Evolutionary conservation across 1,140 invertebrate genomes (phyloP), one percentile per base, ranked within the genome.

Genomic region (Nylanderia fulva): DNA sequence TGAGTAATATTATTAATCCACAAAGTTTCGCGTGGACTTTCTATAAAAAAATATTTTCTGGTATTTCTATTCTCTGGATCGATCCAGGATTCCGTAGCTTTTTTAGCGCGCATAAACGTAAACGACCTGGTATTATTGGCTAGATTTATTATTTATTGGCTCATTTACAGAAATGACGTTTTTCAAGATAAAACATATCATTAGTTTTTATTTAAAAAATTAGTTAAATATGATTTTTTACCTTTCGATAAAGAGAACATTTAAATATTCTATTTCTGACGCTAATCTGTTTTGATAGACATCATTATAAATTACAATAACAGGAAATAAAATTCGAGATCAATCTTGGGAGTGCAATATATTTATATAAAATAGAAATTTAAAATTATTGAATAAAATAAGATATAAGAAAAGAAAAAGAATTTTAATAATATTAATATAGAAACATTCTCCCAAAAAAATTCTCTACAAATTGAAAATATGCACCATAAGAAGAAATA

Each of bases 41-140:
- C 1, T 82, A 71, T 82, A 36, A 11, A 56, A 71, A 82, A 82
- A 82, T 39, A 71, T 71, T 58, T 82, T 66, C 13, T 45, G 27
- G 0, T 33, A 48, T 15, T 29, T n/a, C 24, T 63, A 18, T 54
- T 33, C 42, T 11, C 9, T 15, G 48, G 45, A 21, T 80, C 18
- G 27, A 80, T 80, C 48, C 48, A 27, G 42, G 27, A n/a, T 48
- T 33, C 45, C 9, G 39, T 71, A 82, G 77, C 60, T 82, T 45
- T 71, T 80, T 27, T 36, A 56, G 21, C 36, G 24, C 18, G 18
- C 64, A 69, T 39, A 69, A 68, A 21, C 66, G 8, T 15, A 54
- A 80, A 18, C 52, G 27, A 36, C 13, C 18, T 56, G 63, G 11
- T 24, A 80, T 80, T 80, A 80, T 71, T 36, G 64, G 36, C 15